Base-by-base conservation (phyloP, 2,888 invertebrate species). In the Spodoptera exigua region DNA sequence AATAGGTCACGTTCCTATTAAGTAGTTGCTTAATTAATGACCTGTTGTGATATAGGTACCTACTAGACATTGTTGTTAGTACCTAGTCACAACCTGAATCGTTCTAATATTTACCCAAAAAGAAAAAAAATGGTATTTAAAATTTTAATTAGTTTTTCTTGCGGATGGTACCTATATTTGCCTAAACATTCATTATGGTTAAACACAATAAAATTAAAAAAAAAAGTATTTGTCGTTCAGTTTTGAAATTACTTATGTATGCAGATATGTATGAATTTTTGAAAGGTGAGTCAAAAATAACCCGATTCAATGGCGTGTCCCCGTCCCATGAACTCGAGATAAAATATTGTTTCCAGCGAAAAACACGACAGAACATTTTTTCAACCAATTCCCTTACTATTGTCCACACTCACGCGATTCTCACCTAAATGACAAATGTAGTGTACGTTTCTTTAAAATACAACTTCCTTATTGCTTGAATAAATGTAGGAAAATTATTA, bases 341-440 rank as follows among this genome's bases (percentile, higher is more conserved):
- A 84, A 89, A 89, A 89, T 89, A 89, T 89, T 83, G 89, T 84
- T 84, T 81, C 79, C 83, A 75, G 56, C 76, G 77, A 82, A 86
- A 83, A 85, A 85, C 81, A 84, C 81, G 85, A 85, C 85, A 83
- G 77, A 82, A 75, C 79, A 64, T 71, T 79, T 80, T 82, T 84
- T 75, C 77, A 69, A 73, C 64, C 54, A 56, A 74, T 74, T 62
- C 72, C 73, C 76, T 63, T 74, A 78, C 81, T 81, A 81, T 73
- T 47, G 79, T 75, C 61, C 47, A 57, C 74, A 63, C 81, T 83
- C 83, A 84, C 84, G 81, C 83, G 74, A 81, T 80, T 81, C 74
- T 83, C 82, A 78, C 81, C 62, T 78, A 58, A 74, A 74, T 66
- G 66, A 76, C 74, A 74, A 71, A 69, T 51, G 36, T 54, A 48